Evolutionary conservation across 2,797 vertebrate genomes (phyloP).

Genomic region (Brachyalestes nurse): DNA sequence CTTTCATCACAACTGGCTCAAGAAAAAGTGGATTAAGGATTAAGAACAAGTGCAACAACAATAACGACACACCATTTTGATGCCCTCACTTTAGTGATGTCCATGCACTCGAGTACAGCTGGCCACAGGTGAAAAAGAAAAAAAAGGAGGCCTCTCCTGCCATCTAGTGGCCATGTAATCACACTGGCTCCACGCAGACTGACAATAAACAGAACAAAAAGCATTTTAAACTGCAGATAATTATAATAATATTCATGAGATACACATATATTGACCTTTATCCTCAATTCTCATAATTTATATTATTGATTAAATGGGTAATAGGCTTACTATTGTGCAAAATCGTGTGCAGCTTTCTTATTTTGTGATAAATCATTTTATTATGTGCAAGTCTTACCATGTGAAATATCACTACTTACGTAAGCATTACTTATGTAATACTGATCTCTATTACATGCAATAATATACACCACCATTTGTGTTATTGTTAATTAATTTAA

Average conservation of each 20-base stretch:
- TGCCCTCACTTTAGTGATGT: neutral
- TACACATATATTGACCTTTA: neutral
- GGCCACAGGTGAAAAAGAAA: neutral
- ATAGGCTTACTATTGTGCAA: too few species aligned
- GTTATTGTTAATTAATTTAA: too few species aligned
- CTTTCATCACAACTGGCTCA: neutral
- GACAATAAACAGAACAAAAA: neutral
- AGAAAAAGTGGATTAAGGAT: neutral
- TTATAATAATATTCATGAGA: too few species aligned
- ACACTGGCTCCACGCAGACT: neutral
- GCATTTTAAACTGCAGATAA: neutral
- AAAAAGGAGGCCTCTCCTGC: slow-evolving; percentile 37
- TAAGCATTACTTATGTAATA: too few species aligned
- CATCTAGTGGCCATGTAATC: slow-evolving; percentile 40
- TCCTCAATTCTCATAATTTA: neutral
- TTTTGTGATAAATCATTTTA: too few species aligned
- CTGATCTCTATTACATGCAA: too few species aligned
- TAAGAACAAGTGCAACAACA: neutral
- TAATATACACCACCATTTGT: too few species aligned
- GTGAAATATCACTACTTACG: too few species aligned
- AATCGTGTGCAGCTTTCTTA: too few species aligned
- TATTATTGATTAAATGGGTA: neutral
- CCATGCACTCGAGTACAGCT: neutral
- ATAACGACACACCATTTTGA: too few species aligned
- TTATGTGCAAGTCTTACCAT: too few species aligned